Conservation (phyloP, 2,888 invertebrate species). For the Villa cingulata region DNA sequence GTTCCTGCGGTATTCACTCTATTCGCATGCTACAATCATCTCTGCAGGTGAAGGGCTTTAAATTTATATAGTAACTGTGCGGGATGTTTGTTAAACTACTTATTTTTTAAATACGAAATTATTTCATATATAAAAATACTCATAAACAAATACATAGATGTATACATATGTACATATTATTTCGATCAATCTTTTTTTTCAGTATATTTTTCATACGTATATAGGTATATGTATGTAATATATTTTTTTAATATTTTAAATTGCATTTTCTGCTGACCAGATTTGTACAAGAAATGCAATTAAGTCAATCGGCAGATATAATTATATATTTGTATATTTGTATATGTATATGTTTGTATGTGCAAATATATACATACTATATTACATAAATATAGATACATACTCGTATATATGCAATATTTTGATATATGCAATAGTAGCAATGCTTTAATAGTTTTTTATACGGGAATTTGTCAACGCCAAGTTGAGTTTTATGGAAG, state of each 20-base stretch:
- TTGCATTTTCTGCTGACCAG: slow-evolving; percentile 3
- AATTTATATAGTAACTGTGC: slow-evolving; percentile 6
- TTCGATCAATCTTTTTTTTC: slow-evolving; percentile 1
- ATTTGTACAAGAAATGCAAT: slow-evolving; percentile 11
- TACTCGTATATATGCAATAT: no score
- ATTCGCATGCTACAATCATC: slow-evolving; percentile 4
- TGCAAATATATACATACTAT: no score
- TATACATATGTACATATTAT: no score
- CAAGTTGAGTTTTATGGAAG: slow-evolving; percentile 20
- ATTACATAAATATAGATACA: no score
- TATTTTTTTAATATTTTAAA: neutral
- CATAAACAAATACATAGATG: no score
- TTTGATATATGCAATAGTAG: no score
- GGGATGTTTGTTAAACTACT: slow-evolving; percentile 2
- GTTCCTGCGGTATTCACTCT: neutral
- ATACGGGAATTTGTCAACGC: slow-evolving; percentile 20
- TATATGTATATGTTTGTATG: no score
- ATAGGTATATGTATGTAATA: neutral
- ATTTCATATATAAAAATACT: no score
- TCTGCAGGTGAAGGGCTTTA: slow-evolving; percentile 9
- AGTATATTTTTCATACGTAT: slow-evolving; percentile 6
- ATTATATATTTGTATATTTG: no score
- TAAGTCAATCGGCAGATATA: slow-evolving; percentile 11
- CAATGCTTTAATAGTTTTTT: slow-evolving; percentile 9
- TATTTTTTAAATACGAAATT: no score